These are phyloP conservation scores for Knipowitschia caucasica DNA, from an alignment of 2,797 vertebrate genomes.

Conservation along the genomic window DNA sequence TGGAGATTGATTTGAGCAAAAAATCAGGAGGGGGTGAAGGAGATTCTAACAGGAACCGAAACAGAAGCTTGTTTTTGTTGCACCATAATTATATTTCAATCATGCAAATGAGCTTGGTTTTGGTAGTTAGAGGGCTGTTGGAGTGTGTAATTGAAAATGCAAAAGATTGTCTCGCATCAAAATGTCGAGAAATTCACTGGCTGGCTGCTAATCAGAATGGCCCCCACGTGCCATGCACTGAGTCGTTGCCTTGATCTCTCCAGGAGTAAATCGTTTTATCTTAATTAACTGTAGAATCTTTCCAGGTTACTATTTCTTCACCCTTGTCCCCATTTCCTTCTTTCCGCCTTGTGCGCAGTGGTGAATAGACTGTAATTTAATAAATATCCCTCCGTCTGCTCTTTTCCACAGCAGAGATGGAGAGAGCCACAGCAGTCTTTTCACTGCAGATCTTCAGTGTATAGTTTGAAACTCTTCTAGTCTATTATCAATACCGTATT, in stretches of 20 bases:
- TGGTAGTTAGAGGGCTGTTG: conserved; percentile 79
- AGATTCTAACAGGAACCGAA: conserved; percentile 66
- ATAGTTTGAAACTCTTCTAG: conserved; percentile 38
- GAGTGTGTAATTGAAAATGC: conserved; percentile 85
- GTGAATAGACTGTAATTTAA: conserved; percentile 34
- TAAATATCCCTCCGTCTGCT: conserved; percentile 63
- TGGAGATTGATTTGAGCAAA: conserved; percentile 44
- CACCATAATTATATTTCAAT: conserved; percentile 80
- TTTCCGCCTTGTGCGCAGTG: conserved; percentile 20
- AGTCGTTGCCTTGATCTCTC: conserved; percentile 69
- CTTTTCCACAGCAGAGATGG: conserved; percentile 56
- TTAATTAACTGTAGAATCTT: conserved; percentile 78
- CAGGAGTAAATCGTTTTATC: conserved; percentile 78
- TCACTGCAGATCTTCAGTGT: conserved; percentile 46
- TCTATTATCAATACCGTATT: conserved; percentile 11
- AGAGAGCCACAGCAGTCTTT: conserved; percentile 50
- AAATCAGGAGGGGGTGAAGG: conserved; percentile 41
- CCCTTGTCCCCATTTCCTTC: conserved; percentile 15
- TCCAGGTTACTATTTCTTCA: conserved; percentile 67
- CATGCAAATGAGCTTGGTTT: conserved; percentile 79
- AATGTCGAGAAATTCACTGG: conserved; percentile 69
- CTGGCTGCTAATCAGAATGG: conserved; percentile 75
- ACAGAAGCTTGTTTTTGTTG: conserved; percentile 68
- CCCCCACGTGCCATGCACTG: conserved; percentile 49
- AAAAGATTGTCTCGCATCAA: conserved; percentile 76